Evolutionary conservation across 2,113 vertebrate species (phyloP), one percentile per base, ranked within the genome.

Genomic region (Nothobranchius kuhntae): DNA sequence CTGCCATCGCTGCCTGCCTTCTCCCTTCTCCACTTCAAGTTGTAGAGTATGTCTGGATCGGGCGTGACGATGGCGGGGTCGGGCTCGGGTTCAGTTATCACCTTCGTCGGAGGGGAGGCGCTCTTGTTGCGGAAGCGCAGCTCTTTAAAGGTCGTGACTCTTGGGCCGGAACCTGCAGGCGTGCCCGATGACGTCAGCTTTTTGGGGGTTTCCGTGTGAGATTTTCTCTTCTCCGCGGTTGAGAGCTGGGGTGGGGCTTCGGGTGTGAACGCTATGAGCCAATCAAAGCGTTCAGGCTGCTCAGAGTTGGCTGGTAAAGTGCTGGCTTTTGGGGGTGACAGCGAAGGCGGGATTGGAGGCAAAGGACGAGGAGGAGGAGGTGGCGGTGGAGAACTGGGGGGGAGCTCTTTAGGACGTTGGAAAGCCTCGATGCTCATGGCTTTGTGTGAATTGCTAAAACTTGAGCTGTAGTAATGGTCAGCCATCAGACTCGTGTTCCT

Each of bases 211-310:
- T 87, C 79, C n/a, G 17, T 2, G 0, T 50, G 57, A 40, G 68
- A 15, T 79, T 81, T 77, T 85, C 83, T 88, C 9, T 77, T 69
- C 44, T 93, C 85, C 40, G 87, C 70, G 0, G 85, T 53, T 1
- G 75, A 80, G 1, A 92, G 81, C 53, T 91, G 85, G 0, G 88
- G 73, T 0, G 69, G 81, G 0, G 93, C 75, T 59, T 97, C 96
- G 0, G 97, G 97, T 0, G 97, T 98, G 82, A 99, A 99, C 0
- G 96, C 89, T 2, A 99, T 98, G 46, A 99, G 91, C 97, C 97
- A 99, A 81, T 99, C 96, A 3, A 95, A 90, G 90, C 95, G 67
- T 71, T 95, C 92, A 0, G 91, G 92, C 3, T 87, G 84, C 35
- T 88, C 71, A 15, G 90, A 90, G 77, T 93, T 95, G 78, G 91